Evolutionary conservation across 2,888 invertebrate genomes (phyloP).

Genomic region (Melikaiella ostensackeni): DNA sequence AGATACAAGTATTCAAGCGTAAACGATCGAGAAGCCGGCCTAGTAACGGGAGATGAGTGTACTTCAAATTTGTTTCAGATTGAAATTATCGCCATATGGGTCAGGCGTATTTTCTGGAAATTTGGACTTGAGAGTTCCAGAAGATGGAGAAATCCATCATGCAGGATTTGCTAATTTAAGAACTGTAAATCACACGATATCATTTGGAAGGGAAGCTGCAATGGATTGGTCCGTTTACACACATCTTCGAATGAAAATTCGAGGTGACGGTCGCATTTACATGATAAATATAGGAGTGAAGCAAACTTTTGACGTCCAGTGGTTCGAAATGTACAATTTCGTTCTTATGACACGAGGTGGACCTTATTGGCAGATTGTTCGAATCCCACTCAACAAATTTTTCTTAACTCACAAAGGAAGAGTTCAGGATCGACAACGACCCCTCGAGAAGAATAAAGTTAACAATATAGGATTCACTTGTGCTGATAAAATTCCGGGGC

Average conservation of each 20-base stretch:
- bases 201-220: constrained; percentile 85
- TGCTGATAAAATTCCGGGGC: constrained; percentile 88
- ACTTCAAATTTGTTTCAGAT: constrained; percentile 77
- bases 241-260: constrained; percentile 85
- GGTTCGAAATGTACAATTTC: constrained; percentile 93
- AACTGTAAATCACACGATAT: constrained; percentile 85
- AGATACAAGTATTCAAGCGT: no score
- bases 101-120: constrained; percentile 86
- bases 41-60: no score
- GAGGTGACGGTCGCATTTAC: constrained; percentile 97
- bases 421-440: constrained; percentile 88
- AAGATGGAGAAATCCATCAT: constrained; percentile 87
- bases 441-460: constrained; percentile 81
- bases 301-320: constrained; percentile 89
- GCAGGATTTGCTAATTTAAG: constrained; percentile 91
- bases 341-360: constrained; percentile 96
- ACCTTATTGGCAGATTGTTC: constrained; percentile 95
- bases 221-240: constrained; percentile 90
- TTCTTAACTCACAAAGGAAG: constrained; percentile 89
- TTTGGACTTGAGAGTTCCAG: constrained; percentile 84
- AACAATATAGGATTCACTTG: constrained; percentile 90
- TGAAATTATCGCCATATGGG: constrained; percentile 84
- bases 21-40: no score
- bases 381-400: constrained; percentile 97
- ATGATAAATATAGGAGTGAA: constrained; percentile 87